Conservation (phyloP, 2,797 vertebrate genomes). For the Moxostoma hubbsi region DNA sequence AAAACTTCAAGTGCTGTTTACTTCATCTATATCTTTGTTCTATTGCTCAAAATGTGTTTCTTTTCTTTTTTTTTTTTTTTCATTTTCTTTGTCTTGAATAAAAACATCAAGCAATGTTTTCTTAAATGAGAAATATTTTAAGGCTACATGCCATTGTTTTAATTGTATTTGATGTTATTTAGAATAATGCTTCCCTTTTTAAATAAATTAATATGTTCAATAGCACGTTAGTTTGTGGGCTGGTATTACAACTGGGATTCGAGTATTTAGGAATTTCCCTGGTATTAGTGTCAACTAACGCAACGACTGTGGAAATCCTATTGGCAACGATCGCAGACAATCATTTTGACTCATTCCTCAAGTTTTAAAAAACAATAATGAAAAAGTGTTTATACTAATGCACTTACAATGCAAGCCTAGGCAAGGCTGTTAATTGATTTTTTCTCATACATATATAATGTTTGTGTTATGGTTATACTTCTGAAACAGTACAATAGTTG, state of each 20-base stretch:
- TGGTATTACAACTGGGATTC: not conserved
- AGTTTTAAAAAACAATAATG: no score
- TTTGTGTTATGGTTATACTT: no score
- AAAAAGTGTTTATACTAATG: no score
- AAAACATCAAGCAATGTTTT: slow-evolving; percentile 5
- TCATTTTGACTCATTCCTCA: no score
- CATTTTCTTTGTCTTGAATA: not conserved
- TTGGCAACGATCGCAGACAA: no score
- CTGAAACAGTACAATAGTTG: no score
- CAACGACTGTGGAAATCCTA: no score
- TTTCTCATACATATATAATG: no score
- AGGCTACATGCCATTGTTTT: not conserved
- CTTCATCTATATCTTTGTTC: not conserved
- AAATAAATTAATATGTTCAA: not conserved
- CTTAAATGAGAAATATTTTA: not conserved
- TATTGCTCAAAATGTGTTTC: not conserved
- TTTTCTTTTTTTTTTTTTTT: not conserved
- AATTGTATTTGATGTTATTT: not conserved
- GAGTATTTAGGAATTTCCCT: no score
- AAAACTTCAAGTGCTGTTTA: not conserved
- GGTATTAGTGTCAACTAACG: no score
- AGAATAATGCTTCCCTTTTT: not conserved
- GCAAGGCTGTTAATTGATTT: no score
- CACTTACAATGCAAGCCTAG: no score
- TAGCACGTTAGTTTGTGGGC: not conserved